Base-by-base conservation (phyloP, 1,140 invertebrate genomes). In the Rhopalosiphum padi region DNA sequence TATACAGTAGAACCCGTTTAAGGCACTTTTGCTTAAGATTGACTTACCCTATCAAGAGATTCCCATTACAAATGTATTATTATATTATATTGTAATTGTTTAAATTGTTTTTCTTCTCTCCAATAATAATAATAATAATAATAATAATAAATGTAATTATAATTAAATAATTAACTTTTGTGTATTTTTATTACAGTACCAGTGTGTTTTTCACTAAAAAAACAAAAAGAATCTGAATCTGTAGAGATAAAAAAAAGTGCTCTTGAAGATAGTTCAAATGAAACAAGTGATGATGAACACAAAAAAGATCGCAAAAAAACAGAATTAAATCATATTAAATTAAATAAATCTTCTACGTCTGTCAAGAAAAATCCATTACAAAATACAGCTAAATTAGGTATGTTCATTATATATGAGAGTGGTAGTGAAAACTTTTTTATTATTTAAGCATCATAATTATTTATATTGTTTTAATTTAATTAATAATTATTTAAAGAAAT, bases 131-230 rank as follows among this genome's bases (percentile, higher is more conserved):
- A 18, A 51, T 18, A 15, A 68, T 48, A 41, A 41, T 41, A 41
- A 41, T 41, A 46, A 51, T 18, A 18, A 51, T 18, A 15, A 68
- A n/a, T 68, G 4, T 35, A 21, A 18, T 77, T n/a, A 35, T n/a
- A n/a, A n/a, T 18, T 6, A n/a, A 18, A 77, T 77, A 1, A 77
- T n/a, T 90, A 77, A 91, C 18, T 30, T 55, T 41, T 37, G 41
- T 90, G 18, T 55, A 41, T 5, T 43, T 89, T 93, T 93, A 89
- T 93, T 93, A 86, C 95, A 96, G 96, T 96, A 0, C 97, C 97
- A 0, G 97, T 98, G 11, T 97, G 97, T 92, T 98, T 98, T 95
- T 98, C 97, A 0, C 98, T 98, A 48, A 97, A 97, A 95, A 97
- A 97, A 94, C 96, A 97, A 0, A 98, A 98, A 95, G 97, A 97